Evolutionary conservation across 2,797 vertebrate genomes (phyloP).

Genomic region (Muscicapa striata): DNA sequence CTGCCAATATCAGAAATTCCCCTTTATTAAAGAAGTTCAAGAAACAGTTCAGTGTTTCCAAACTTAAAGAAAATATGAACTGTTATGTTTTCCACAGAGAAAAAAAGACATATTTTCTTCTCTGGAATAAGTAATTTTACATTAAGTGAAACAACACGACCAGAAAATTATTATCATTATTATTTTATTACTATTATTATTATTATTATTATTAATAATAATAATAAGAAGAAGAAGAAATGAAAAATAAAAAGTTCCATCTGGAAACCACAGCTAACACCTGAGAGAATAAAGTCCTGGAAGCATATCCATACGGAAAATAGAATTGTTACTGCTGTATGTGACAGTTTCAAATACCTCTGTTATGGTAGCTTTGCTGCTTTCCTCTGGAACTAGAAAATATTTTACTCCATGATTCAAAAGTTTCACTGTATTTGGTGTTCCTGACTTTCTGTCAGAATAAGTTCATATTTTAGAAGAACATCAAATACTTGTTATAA

Average conservation of each 20-base stretch:
- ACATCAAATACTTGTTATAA: neutral
- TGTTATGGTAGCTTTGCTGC: neutral
- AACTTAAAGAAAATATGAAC: conserved; percentile 6
- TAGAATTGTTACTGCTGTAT: neutral
- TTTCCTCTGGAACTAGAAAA: neutral
- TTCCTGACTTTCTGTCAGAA: neutral
- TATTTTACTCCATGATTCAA: neutral
- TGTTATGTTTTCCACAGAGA: neutral
- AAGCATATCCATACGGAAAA: neutral
- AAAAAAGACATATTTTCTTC: neutral
- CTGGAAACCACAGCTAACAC: neutral
- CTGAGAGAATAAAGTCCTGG: neutral
- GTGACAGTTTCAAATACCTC: neutral
- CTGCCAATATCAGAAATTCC: conserved; percentile 35
- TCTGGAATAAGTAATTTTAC: neutral
- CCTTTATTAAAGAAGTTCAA: conserved; percentile 44
- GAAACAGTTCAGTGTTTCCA: conserved; percentile 31
- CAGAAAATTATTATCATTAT: neutral
- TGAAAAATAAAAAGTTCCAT: neutral
- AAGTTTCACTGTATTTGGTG: neutral
- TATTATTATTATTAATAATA: too few relatives aligned
- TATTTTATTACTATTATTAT: too few relatives aligned
- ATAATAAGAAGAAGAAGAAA: neutral
- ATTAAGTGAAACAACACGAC: neutral
- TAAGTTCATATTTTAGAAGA: neutral